These are phyloP conservation scores for Dendrolimus kikuchii DNA, from an alignment of 1,140 invertebrate genomes.

Conservation along the genomic window DNA sequence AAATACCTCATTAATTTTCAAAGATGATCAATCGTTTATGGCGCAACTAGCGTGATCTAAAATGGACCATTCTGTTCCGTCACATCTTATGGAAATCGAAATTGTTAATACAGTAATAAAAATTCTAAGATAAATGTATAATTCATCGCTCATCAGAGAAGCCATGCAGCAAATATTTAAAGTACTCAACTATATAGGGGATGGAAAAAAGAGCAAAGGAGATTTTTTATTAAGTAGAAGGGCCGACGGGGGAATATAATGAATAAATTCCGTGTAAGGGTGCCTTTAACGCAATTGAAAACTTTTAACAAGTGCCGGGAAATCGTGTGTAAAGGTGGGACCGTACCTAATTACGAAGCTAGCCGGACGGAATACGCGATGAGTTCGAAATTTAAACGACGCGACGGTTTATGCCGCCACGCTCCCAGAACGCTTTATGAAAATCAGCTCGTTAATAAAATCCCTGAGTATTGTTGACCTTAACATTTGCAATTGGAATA, in stretches of 20 bases:
- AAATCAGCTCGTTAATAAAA: slow-evolving; percentile 59
- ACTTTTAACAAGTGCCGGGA: slow-evolving; percentile 70
- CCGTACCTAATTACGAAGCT: slow-evolving; percentile 55
- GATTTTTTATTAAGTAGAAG: slow-evolving; percentile 58
- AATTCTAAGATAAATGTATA: slow-evolving; percentile 55
- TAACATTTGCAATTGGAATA: slow-evolving; percentile 10
- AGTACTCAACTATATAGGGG: slow-evolving; percentile 45
- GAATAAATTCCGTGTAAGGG: slow-evolving; percentile 66
- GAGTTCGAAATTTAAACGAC: slow-evolving; percentile 58
- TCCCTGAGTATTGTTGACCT: slow-evolving; percentile 32
- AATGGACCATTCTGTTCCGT: slow-evolving; percentile 11
- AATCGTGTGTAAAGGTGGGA: slow-evolving; percentile 69
- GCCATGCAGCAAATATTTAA: slow-evolving; percentile 65
- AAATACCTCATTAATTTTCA: not conserved
- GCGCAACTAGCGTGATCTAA: not conserved
- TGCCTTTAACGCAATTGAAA: slow-evolving; percentile 68
- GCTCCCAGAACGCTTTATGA: slow-evolving; percentile 35
- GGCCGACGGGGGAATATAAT: slow-evolving; percentile 52
- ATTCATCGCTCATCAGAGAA: slow-evolving; percentile 59
- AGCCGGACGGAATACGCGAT: slow-evolving; percentile 54
- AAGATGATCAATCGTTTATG: not conserved
- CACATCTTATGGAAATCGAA: slow-evolving; percentile 19
- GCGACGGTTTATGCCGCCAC: slow-evolving; percentile 4
- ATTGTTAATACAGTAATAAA: slow-evolving; percentile 38
- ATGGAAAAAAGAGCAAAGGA: slow-evolving; percentile 53